Conservation (phyloP, 2,113 vertebrate species). For the Planiliza haematocheilus region DNA sequence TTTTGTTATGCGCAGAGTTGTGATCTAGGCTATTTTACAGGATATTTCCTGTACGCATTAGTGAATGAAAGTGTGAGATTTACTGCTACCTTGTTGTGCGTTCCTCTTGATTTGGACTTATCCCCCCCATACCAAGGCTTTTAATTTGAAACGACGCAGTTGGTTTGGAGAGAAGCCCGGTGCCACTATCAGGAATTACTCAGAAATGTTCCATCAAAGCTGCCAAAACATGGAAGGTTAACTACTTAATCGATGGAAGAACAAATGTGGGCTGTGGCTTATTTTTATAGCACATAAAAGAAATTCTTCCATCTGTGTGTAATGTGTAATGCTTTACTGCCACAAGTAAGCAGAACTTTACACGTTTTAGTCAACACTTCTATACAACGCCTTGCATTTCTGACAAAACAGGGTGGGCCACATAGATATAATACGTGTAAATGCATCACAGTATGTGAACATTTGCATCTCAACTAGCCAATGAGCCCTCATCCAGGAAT, state of each 20-base stretch:
- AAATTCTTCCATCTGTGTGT: too few species aligned
- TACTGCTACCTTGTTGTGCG: too few species aligned
- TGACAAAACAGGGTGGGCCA: background rate
- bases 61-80: too few species aligned
- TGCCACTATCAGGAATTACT: background rate
- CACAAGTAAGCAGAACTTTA: background rate
- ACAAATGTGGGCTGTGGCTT: too few species aligned
- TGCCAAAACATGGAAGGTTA: constrained; percentile 1
- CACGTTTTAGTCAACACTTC: background rate
- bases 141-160: constrained; percentile 9
- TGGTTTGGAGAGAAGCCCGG: background rate
- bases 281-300: background rate
- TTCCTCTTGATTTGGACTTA: too few species aligned
- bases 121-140: background rate
- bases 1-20: background rate
- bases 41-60: too few species aligned
- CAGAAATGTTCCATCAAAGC: constrained; percentile 9
- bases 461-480: too few species aligned
- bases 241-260: background rate
- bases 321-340: background rate
- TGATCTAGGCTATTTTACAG: too few species aligned
- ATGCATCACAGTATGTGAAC: background rate
- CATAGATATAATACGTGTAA: background rate
- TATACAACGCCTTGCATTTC: background rate
- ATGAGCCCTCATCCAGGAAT: background rate